Evolutionary conservation across 2,113 vertebrate genomes (phyloP), one percentile per base, ranked within the genome.

Genomic region (Gymnocephalus cernua): DNA sequence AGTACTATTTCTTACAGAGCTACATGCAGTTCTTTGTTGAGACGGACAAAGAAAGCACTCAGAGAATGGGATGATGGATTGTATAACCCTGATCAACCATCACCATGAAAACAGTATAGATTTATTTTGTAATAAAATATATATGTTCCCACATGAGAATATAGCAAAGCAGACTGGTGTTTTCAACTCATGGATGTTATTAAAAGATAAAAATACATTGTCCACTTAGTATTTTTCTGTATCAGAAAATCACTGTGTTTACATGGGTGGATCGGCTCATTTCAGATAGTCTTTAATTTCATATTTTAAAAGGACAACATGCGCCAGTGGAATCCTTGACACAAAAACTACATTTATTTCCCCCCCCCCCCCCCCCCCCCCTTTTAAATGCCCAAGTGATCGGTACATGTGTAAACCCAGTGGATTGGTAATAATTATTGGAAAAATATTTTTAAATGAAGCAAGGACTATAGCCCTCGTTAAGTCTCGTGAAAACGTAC

Each of bases 221-320:
- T 93, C 92, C 91, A 88, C 90, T 86, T 87, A 78, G 90, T 94
- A 93, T 93, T 95, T 95, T 95, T 95, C 94, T 96, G 94, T 95
- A 95, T 96, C 95, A 96, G 95, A 95, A 96, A 95, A 94, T 92
- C 84, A 92, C 84, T 91, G 92, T 89, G 92, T 95, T 92, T 91
- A 94, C 93, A 88, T 90, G 79, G 87, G 91, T 91, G 92, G 89
- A 95, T 93, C 75, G 85, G 82, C 90, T 93, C 88, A 91, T 92
- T 91, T 94, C 87, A 88, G 88, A 88, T 90, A 58, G 65, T 89
- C 83, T 79, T 71, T 84, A 79, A 85, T 86, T 91, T 90, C 85
- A 89, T 84, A 84, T 87, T 92, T 86, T 61, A 79, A 61, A 3
- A 77, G 62, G 83, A 77, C 65, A 54, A 80, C 71, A 48, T 5